Evolutionary conservation across 1,140 invertebrate species (phyloP).

Genomic region (Drosophila simulans): DNA sequence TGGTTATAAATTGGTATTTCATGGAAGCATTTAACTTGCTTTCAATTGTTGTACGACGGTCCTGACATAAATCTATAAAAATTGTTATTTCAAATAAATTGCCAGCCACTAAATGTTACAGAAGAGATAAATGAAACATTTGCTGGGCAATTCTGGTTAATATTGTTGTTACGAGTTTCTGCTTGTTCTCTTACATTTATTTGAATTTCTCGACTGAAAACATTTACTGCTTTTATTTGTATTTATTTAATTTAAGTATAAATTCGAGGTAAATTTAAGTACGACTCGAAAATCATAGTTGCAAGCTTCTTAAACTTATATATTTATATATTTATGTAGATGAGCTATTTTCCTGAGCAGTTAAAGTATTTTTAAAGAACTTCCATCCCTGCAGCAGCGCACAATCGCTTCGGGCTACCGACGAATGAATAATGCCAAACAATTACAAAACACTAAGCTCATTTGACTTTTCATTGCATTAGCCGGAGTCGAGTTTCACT

Average conservation of each 20-base stretch:
- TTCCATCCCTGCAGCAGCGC: too few relatives aligned
- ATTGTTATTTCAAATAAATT: constrained; percentile 41
- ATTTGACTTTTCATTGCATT: constrained; percentile 52
- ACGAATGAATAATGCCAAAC: constrained; percentile 46
- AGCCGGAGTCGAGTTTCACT: constrained; percentile 45
- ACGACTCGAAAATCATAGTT: too few relatives aligned
- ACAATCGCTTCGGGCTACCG: constrained; percentile 5
- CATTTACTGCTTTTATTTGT: background rate
- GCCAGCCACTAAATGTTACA: constrained; percentile 14
- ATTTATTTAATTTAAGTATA: too few relatives aligned
- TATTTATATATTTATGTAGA: too few relatives aligned
- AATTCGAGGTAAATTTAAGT: too few relatives aligned
- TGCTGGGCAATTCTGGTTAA: constrained; percentile 22
- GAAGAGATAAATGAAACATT: constrained; percentile 21
- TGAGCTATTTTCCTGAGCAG: background rate
- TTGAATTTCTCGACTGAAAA: background rate
- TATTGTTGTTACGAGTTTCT: constrained; percentile 10
- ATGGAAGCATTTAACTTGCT: constrained; percentile 51
- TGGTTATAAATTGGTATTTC: constrained; percentile 69
- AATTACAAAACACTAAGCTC: constrained; percentile 45
- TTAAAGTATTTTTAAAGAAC: background rate
- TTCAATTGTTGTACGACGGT: constrained; percentile 58
- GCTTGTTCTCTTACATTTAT: background rate
- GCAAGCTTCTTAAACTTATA: too few relatives aligned
- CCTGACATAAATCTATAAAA: constrained; percentile 67